These are phyloP conservation scores for Brachypteracias leptosomus DNA, from an alignment of 2,113 vertebrate species.

Conservation along the genomic window DNA sequence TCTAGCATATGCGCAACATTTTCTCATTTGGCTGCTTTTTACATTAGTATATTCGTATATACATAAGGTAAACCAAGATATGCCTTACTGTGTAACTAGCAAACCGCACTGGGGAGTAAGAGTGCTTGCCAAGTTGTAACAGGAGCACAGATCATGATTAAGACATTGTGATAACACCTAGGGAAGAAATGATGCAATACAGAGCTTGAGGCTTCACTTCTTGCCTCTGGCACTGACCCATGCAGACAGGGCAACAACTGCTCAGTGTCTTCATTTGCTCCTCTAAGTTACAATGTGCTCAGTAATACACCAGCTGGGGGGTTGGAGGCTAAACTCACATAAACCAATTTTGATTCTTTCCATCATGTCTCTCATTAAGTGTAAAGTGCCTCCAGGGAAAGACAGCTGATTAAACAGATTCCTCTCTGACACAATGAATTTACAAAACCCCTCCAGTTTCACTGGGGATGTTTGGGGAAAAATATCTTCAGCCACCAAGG, in stretches of 20 bases:
- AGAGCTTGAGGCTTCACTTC: neutral
- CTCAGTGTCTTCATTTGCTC: neutral
- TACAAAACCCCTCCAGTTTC: constrained; percentile 50
- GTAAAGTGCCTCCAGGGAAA: constrained; percentile 52
- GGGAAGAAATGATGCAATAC: neutral
- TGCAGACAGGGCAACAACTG: neutral
- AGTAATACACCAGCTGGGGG: neutral
- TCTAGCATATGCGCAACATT: neutral
- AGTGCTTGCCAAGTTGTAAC: neutral
- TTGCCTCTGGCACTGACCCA: neutral
- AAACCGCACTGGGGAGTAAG: neutral
- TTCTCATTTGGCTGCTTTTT: neutral
- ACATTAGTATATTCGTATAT: neutral
- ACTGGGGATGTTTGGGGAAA: constrained; percentile 63
- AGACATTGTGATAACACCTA: neutral
- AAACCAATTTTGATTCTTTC: constrained; percentile 34
- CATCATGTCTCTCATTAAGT: constrained; percentile 45
- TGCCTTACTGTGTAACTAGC: neutral
- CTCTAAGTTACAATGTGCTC: neutral
- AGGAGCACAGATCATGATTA: neutral
- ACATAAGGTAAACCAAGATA: neutral
- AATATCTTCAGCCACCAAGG: constrained; percentile 5
- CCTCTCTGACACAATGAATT: constrained; percentile 65
- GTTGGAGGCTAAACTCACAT: neutral
- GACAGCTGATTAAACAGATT: constrained; percentile 71